Evolutionary conservation across 2,113 vertebrate species (phyloP).

Genomic region (Marcusenius ussheri): DNA sequence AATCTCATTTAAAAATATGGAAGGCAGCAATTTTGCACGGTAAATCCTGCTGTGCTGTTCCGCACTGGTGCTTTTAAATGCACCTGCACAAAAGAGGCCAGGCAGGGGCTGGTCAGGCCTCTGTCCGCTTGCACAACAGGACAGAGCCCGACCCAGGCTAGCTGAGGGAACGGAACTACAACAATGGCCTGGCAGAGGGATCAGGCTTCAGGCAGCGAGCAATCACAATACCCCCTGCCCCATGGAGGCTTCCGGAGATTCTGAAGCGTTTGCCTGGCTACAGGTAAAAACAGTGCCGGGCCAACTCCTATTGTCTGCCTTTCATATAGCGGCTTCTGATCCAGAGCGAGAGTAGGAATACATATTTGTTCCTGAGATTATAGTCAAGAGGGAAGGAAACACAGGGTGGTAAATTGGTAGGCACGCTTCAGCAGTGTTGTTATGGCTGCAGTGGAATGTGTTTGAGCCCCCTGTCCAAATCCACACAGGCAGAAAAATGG

Average conservation of each 20-base stretch:
- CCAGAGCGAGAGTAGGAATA: not conserved
- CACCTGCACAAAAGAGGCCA: not conserved
- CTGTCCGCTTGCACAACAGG: not conserved
- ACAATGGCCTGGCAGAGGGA: not conserved
- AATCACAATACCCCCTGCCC: not conserved
- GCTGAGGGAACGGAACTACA: not conserved
- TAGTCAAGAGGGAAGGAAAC: not conserved
- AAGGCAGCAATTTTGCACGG: not conserved
- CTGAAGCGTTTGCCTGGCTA: not conserved
- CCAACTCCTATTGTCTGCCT: not conserved
- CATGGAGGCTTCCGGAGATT: not conserved
- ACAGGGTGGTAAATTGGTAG: not conserved
- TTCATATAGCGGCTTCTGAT: not conserved
- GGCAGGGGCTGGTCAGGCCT: not conserved
- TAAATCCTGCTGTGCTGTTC: not conserved
- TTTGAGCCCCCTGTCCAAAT: not conserved
- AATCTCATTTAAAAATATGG: not conserved
- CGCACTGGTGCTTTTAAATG: not conserved
- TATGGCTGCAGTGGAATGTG: not conserved
- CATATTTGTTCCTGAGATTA: not conserved
- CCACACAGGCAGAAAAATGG: not conserved
- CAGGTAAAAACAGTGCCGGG: not conserved
- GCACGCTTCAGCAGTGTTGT: not conserved
- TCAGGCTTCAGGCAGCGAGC: not conserved
- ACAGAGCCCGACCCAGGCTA: not conserved